Evolutionary conservation across 2,797 vertebrate species (phyloP), one percentile per base, ranked within the genome.

Genomic region (Chromis chromis): DNA sequence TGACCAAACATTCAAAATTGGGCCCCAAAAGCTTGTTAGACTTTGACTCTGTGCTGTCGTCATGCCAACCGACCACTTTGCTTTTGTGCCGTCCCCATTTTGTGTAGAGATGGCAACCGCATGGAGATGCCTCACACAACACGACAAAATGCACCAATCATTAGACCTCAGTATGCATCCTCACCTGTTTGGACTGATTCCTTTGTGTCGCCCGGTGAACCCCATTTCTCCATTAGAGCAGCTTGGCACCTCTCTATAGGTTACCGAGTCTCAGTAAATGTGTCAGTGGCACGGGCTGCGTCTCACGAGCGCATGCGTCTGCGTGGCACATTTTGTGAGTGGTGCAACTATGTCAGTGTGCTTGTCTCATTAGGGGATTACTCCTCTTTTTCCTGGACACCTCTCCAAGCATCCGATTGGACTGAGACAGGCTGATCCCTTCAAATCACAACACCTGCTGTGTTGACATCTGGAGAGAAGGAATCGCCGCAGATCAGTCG

Each of bases 1-100:
- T 80, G 79, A 87, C 85, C 82, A 89, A 84, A 86, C 79, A 88
- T 82, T 85, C 80, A 86, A 91, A 91, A 92, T 92, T 90, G 89
- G 82, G 79, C 87, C 81, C 25, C 62, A 24, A 81, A 79, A 83
- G 86, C 82, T 90, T 74, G 78, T 91, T 86, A 82, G 86, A 80
- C 79, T 88, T 83, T 88, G 83, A 86, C 80, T 84, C 52, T 1
- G 68, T 0, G 25, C 79, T 71, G 92, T 91, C 80, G 90, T 90
- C 90, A 92, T 91, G 90, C 85, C 90, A 92, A 93, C 90, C 70
- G 36, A 66, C 82, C 75, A 82, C 84, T 90, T 82, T 87, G 70
- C 83, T 83, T 91, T 90, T 90, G 79, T 92, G 82, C 74, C 8
- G 42, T 79, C 87, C 67, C 82, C 81, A 74, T 87, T 89, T 88